Base-by-base conservation (phyloP, 2,888 invertebrate genomes). In the Theodoxus fluviatilis region DNA sequence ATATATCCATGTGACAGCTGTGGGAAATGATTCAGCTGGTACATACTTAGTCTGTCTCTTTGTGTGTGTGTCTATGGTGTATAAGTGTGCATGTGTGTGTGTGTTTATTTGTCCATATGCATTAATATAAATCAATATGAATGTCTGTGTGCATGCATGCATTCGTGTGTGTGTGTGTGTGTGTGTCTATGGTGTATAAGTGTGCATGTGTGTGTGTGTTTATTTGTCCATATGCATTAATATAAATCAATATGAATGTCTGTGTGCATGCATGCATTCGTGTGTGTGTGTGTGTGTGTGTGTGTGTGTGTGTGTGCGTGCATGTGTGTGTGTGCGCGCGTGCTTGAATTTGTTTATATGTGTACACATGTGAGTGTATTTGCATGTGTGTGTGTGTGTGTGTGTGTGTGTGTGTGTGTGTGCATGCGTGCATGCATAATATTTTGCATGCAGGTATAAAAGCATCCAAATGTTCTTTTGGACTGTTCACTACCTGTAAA, bases 351-450 rank as follows among this genome's bases (percentile, higher is more conserved):
- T 3, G n/a, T 9, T 52, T 18, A 18, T 25, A 6, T 25, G 7
- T 2, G n/a, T 31, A 31, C 33, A 12, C 3, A 31, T 12, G 37
- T 61, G 61, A 25, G 52, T 52, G 52, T 52, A 28, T 52, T 22
- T 52, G 52, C 3, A 28, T 52, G 52, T 4, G 52, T 52, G 33
- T 35, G 33, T 33, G 33, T 61, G 37, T 61, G 61, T 61, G 37
- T 61, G 37, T 61, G 37, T 61, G 37, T 61, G 37, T 35, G 37
- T 61, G 61, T 61, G 28, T 61, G 7, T 61, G 61, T 61, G 35
- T 25, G 35, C 25, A 28, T 52, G 52, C 28, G 15, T 52, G 15
- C 28, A 28, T 52, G 52, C 28, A 28, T 52, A 28, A 25, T 22
- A 25, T 22, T 18, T 3, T 52, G 43, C 15, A 15, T n/a, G n/a